Evolutionary conservation across 1,140 invertebrate species (phyloP).

Genomic region (Drosophila simulans): DNA sequence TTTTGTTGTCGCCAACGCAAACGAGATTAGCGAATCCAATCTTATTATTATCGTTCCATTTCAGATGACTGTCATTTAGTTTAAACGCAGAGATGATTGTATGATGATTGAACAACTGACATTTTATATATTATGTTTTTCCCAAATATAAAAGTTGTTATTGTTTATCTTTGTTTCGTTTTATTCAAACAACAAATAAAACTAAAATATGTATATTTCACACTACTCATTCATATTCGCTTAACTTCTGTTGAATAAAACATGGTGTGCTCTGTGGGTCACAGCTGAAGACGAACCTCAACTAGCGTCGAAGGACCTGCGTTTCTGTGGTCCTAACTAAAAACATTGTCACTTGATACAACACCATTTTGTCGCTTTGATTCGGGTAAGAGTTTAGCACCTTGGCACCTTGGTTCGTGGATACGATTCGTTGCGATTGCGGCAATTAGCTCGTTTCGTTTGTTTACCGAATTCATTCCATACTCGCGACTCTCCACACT

Average conservation of each 20-base stretch:
- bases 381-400: slow-evolving; percentile 15
- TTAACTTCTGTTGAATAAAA: slow-evolving; percentile 6
- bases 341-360: slow-evolving; percentile 3
- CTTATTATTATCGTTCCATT: slow-evolving; percentile 9
- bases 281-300: neutral
- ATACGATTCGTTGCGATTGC: slow-evolving; percentile 29
- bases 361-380: slow-evolving; percentile 26
- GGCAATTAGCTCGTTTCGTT: slow-evolving; percentile 68
- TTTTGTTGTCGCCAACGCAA: slow-evolving; percentile 15
- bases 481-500: slow-evolving; percentile 26
- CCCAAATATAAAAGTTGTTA: no score
- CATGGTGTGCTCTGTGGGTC: slow-evolving; percentile 12
- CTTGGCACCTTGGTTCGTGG: slow-evolving; percentile 17
- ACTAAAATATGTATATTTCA: neutral
- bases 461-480: slow-evolving; percentile 72
- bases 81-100: neutral
- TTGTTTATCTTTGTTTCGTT: no score
- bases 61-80: neutral
- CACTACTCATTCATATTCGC: neutral
- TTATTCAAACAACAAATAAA: no score
- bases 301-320: neutral
- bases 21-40: slow-evolving; percentile 1
- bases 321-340: neutral
- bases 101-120: no score
- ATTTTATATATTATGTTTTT: no score